Percentiles rank a stretch among this genome's conserved stretches.
Evolutionary conservation across 2,888 invertebrate species (phyloP).

Genomic region (Baronia brevicornis): DNA sequence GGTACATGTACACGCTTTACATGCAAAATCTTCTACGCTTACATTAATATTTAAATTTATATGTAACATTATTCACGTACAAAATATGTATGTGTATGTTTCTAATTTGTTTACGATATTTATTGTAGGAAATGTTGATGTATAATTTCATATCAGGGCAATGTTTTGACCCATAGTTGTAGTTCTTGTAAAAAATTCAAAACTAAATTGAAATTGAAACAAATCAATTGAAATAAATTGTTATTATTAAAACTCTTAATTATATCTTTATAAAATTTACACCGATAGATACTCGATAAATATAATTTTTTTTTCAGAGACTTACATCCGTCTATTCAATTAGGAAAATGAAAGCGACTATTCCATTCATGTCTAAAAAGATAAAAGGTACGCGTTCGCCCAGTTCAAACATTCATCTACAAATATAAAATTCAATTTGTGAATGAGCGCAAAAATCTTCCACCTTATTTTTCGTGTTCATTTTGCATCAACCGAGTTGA

Average conservation of each 20-base stretch:
- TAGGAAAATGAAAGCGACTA: slow-evolving; percentile 43
- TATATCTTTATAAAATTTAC: slow-evolving; percentile 7
- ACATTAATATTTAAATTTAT: no score
- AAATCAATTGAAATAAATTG: no score
- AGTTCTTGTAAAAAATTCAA: no score
- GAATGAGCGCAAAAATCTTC: slow-evolving; percentile 71
- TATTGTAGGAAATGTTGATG: no score
- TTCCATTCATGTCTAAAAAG: slow-evolving; percentile 49
- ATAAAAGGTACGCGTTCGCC: slow-evolving; percentile 53
- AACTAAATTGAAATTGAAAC: no score
- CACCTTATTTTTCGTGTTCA: slow-evolving; percentile 69
- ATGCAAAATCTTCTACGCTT: no score
- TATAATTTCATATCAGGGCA: no score
- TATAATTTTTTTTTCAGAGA: slow-evolving; percentile 14
- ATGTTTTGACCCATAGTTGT: no score
- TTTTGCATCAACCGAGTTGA: slow-evolving; percentile 73
- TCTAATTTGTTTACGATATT: no score
- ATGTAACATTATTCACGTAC: slow-evolving; percentile 2
- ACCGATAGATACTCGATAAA: slow-evolving; percentile 1
- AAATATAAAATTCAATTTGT: slow-evolving; percentile 73
- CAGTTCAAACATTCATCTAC: slow-evolving; percentile 68
- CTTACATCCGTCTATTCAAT: slow-evolving; percentile 31
- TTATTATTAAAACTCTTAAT: no score
- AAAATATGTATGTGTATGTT: slow-evolving; percentile 6
- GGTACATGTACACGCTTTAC: no score